A percentile compares a stretch with the other conserved stretches of the same genome.
Conservation (phyloP, 2,797 vertebrate genomes). For the Botia almorhae region DNA sequence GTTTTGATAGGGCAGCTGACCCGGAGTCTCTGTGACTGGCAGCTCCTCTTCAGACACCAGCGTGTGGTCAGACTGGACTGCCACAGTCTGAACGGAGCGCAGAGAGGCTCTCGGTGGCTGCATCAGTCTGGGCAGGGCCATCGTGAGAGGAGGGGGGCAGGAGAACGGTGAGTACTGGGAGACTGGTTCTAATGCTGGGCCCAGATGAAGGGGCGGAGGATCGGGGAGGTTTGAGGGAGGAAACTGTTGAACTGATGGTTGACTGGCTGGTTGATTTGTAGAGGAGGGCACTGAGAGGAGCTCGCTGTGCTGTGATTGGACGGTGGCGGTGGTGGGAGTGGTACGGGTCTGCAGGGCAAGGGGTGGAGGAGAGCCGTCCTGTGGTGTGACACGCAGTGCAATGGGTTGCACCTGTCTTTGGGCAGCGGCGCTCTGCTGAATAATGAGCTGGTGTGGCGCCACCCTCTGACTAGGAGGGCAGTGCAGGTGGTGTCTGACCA, state of each 20-base stretch:
- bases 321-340: constrained; percentile 46
- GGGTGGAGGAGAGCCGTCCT: constrained; percentile 75
- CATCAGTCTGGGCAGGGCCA: constrained; percentile 73
- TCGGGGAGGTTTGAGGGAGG: constrained; percentile 80
- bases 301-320: constrained; percentile 61
- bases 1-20: constrained; percentile 82
- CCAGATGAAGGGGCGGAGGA: constrained; percentile 81
- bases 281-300: constrained; percentile 58
- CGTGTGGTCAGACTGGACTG: constrained; percentile 84
- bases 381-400: constrained; percentile 81
- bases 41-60: constrained; percentile 86
- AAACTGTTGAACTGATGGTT: constrained; percentile 60
- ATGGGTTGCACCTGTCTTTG: constrained; percentile 89
- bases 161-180: constrained; percentile 73
- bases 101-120: constrained; percentile 81
- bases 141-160: constrained; percentile 77
- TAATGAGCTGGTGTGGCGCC: constrained; percentile 87
- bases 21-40: constrained; percentile 85
- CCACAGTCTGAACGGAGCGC: constrained; percentile 86
- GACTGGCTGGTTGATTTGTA: constrained; percentile 70
- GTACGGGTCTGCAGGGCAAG: constrained; percentile 78
- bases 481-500: constrained; percentile 87
- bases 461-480: constrained; percentile 79
- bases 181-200: constrained; percentile 68
- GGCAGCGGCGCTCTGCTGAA: constrained; percentile 77